Conservation (phyloP, 1,140 invertebrate genomes). For the Neuroterus valhalla region DNA sequence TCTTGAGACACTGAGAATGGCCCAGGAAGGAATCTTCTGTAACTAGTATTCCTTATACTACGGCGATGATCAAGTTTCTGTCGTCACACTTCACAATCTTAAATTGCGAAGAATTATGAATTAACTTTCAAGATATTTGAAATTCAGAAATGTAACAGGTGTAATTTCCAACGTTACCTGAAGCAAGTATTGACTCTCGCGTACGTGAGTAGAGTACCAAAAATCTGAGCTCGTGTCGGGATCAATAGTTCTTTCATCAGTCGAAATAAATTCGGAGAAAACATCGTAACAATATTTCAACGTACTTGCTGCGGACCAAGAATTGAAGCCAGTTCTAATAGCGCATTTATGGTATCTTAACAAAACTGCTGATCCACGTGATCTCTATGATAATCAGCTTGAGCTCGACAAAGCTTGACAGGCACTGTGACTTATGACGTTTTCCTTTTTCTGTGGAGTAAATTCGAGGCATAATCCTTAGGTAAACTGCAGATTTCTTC, state of each 20-base stretch:
- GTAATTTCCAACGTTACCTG: not conserved
- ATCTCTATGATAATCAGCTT: too few relatives aligned
- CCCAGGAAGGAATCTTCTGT: not conserved
- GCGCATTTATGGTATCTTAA: slow-evolving; percentile 30
- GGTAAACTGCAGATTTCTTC: too few relatives aligned
- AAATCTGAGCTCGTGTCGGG: not conserved
- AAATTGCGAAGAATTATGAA: not conserved
- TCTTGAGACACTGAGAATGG: not conserved
- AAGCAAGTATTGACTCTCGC: not conserved
- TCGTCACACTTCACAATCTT: not conserved
- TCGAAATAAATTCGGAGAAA: slow-evolving; percentile 9
- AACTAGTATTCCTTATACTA: not conserved
- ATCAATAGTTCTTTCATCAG: not conserved
- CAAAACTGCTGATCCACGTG: too few relatives aligned
- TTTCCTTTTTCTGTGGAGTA: too few relatives aligned
- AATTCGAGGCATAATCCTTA: too few relatives aligned
- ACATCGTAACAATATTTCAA: slow-evolving; percentile 25
- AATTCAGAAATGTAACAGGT: not conserved
- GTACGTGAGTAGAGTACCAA: not conserved
- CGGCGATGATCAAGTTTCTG: not conserved
- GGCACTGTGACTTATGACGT: too few relatives aligned
- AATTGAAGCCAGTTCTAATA: slow-evolving; percentile 40
- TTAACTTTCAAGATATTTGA: not conserved
- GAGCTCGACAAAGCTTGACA: too few relatives aligned
- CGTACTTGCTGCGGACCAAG: slow-evolving; percentile 39